Percentiles rank a stretch among this genome's conserved stretches.
Evolutionary conservation across 2,888 invertebrate genomes (phyloP).

Genomic region (Smittia sp.): DNA sequence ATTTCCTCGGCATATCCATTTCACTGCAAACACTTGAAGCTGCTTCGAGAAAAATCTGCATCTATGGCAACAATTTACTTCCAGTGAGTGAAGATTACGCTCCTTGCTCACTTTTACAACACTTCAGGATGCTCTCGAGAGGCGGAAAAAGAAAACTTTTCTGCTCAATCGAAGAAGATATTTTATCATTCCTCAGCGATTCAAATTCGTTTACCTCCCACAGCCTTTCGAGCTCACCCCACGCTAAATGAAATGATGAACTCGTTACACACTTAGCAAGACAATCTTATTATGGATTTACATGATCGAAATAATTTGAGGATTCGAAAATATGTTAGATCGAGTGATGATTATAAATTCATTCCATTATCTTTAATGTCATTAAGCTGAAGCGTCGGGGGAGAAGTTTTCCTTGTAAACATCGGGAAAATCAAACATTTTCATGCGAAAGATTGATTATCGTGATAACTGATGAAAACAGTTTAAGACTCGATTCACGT

Average conservation of each 20-base stretch:
- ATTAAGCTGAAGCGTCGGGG: not conserved
- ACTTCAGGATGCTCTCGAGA: not conserved
- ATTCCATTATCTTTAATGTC: conserved; percentile 25
- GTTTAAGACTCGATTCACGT: not conserved
- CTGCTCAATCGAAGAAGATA: conserved; percentile 12
- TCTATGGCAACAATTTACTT: not conserved
- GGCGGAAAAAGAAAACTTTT: conserved; percentile 17
- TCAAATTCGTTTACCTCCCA: not conserved
- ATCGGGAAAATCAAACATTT: not conserved
- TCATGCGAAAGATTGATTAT: too few relatives aligned
- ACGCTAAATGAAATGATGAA: not conserved
- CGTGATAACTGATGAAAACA: too few relatives aligned
- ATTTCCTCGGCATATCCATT: not conserved
- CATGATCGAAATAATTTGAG: conserved; percentile 4
- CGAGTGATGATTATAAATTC: conserved; percentile 12
- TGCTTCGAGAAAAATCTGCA: not conserved
- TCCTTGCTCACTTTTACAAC: conserved; percentile 8
- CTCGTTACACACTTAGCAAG: conserved; percentile 16
- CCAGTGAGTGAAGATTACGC: conserved; percentile 5
- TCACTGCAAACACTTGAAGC: conserved; percentile 10
- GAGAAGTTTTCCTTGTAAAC: not conserved
- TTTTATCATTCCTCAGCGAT: conserved; percentile 3
- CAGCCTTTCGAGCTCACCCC: not conserved
- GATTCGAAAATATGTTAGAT: not conserved
- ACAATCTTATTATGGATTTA: conserved; percentile 1